phyloP scores from a whole-genome alignment of 2,888 invertebrate genomes.

The Lasius platythorax region DNA sequence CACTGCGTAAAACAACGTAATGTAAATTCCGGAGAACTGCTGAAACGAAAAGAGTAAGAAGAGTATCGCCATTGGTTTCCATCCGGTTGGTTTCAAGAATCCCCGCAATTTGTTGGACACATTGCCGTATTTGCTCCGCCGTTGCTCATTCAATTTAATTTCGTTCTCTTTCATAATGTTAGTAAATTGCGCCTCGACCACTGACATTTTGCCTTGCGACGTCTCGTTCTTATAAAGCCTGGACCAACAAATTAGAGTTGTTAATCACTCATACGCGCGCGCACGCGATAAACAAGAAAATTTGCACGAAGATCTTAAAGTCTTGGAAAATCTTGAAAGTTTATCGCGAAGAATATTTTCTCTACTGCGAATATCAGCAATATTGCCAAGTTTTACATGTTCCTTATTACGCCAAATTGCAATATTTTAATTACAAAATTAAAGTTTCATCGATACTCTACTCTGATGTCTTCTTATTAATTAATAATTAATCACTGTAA shows the following conservation, averaged over 20 bases:
- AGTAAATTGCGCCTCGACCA: constrained; percentile 87
- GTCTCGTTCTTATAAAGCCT: constrained; percentile 81
- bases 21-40: constrained; percentile 89
- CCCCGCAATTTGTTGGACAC: constrained; percentile 83
- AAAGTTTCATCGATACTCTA: not conserved
- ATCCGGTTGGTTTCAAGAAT: constrained; percentile 88
- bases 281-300: not conserved
- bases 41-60: constrained; percentile 88
- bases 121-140: constrained; percentile 83
- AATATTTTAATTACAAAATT: not conserved
- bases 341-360: not conserved
- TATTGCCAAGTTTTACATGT: not conserved
- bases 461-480: not conserved
- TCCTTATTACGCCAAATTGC: not conserved
- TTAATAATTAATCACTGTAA: not conserved
- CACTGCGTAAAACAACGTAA: constrained; percentile 89
- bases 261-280: not conserved
- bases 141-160: constrained; percentile 85
- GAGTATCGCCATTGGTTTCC: constrained; percentile 88
- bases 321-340: not conserved
- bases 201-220: constrained; percentile 75
- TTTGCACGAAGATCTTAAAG: not conserved
- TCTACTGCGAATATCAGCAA: not conserved
- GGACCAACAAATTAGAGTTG: not conserved
- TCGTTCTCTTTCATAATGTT: constrained; percentile 87